Base-by-base conservation (phyloP, 1,140 invertebrate species). In the Polypedilum pembai region DNA sequence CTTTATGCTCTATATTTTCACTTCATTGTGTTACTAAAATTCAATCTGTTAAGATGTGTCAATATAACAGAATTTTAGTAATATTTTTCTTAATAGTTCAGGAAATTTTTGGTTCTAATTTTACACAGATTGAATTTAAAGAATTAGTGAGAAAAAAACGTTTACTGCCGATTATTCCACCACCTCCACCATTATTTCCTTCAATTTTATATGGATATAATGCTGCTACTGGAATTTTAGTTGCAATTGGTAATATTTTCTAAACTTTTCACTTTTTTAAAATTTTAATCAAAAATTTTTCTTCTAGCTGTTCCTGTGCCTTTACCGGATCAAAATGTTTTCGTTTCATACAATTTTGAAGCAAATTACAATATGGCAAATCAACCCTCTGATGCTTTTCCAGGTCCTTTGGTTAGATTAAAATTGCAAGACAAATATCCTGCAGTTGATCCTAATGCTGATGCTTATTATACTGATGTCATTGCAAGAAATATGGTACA, bases 271-370 rank as follows among this genome's bases (percentile, higher is more conserved):
- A 45, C 2, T 45, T 8, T 41, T 41, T 10, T 41, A 41, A 15
- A 12, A 15, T 15, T 45, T 45, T 12, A 45, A 3, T 12, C 15
- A 2, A 45, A 45, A 45, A 45, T 45, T 15, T 12, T 45, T 45
- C 20, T 90, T 81, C 77, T 90, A 20, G 90, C 91, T 0, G 81
- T 91, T 45, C 88, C 90, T 0, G 84, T 92, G 24, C 90, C 90
- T 0, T 79, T 92, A n/a, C 88, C 89, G 1, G 85, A 87, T 77
- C 88, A 88, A 76, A 89, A 89, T 76, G 86, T 90, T 56, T 90
- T 90, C 76, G 82, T 91, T 15, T 91, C 90, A 0, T 91, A 89
- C 78, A 91, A 91, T 79, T 90, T 91, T 78, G 91, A 92, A 80
- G 88, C 88, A 0, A 90, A 87, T 80, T 92, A 91, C 81, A 80